Evolutionary conservation across 2,888 invertebrate species (phyloP).

Genomic region (Steinernema scapterisci): DNA sequence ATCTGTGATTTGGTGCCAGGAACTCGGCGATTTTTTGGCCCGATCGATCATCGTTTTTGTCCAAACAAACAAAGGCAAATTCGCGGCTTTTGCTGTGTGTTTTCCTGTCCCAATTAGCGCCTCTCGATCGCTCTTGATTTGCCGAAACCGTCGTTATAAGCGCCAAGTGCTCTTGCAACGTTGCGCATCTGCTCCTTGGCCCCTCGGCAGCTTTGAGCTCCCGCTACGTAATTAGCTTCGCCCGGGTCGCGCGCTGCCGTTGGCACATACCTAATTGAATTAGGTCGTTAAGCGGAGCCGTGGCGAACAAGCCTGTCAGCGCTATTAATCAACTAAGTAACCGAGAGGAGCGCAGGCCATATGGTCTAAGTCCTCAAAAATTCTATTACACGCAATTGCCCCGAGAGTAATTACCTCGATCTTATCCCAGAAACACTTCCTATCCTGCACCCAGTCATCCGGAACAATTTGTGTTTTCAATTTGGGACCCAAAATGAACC

Average conservation of each 20-base stretch:
- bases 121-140: not conserved
- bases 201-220: not conserved
- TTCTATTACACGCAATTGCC: not conserved
- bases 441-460: not conserved
- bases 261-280: constrained; percentile 25
- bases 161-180: not conserved
- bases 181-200: not conserved
- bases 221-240: constrained; percentile 13
- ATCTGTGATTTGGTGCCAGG: not conserved
- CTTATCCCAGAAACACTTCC: not conserved
- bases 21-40: not conserved
- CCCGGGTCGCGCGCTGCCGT: not conserved
- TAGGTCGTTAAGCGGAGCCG: constrained; percentile 14
- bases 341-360: not conserved
- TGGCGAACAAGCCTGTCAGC: constrained; percentile 14
- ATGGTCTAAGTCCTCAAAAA: not conserved
- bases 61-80: not conserved
- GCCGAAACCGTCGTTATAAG: not conserved
- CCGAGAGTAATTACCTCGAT: not conserved
- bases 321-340: constrained; percentile 25
- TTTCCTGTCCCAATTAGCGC: too few species aligned
- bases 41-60: too few species aligned
- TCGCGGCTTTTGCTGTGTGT: not conserved
- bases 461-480: not conserved
- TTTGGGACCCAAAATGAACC: not conserved